phyloP scores from a whole-genome alignment of 2,797 vertebrate genomes.

The Sus cebifrons region DNA sequence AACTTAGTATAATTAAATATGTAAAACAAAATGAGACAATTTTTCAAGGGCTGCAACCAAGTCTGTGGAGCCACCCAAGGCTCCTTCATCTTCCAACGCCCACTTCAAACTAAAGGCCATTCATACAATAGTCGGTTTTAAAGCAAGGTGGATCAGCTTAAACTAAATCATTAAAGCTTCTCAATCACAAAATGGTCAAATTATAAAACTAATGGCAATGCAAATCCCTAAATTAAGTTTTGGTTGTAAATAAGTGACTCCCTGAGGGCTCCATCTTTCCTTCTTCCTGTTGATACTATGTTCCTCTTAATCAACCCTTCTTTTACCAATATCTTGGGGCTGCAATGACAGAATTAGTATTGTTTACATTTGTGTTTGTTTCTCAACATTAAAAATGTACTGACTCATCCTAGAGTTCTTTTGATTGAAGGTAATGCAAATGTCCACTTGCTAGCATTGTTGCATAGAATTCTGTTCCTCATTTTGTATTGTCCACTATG shows the following conservation, averaged over 20 bases:
- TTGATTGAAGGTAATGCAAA: neutral
- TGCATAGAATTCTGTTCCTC: neutral
- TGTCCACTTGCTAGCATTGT: neutral
- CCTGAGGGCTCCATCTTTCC: neutral
- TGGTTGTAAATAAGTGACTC: neutral
- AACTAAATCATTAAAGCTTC: constrained; percentile 10
- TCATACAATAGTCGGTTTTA: no score
- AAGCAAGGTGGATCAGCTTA: constrained; percentile 38
- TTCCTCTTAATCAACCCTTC: neutral
- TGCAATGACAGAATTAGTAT: neutral
- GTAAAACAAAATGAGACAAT: neutral
- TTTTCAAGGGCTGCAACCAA: no score
- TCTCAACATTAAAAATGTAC: constrained; percentile 32
- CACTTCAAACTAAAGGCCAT: no score
- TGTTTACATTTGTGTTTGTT: constrained; percentile 1
- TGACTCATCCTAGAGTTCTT: neutral
- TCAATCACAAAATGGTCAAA: constrained; percentile 10
- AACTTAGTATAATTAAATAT: constrained; percentile 37
- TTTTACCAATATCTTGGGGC: neutral
- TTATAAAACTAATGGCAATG: constrained; percentile 6
- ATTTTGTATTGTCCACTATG: neutral
- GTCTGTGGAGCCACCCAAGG: no score
- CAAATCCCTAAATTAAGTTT: neutral
- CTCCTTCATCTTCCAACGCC: no score
- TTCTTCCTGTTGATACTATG: neutral